Percentiles rank a stretch among this genome's conserved stretches.
Evolutionary conservation across 2,113 vertebrate genomes (phyloP).

Genomic region (Notarius quadriscutis): DNA sequence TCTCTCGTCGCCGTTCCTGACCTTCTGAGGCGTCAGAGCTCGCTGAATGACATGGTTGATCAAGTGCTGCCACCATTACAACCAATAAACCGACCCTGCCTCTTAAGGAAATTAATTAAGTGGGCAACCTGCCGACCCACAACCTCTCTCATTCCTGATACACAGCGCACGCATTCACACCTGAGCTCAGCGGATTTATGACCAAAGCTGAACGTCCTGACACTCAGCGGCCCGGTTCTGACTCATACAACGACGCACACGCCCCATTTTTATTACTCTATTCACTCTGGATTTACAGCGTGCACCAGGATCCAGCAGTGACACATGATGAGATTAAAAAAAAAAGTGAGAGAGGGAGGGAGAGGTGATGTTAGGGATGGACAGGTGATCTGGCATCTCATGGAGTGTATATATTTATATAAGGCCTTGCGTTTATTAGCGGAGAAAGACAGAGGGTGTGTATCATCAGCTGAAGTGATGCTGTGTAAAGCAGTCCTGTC

Average conservation of each 20-base stretch:
- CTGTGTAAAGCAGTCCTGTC: slow-evolving; percentile 50
- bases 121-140: slow-evolving; percentile 39
- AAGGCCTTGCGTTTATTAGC: slow-evolving; percentile 15
- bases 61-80: not conserved
- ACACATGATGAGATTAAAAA: not conserved
- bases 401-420: slow-evolving; percentile 36
- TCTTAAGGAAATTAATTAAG: slow-evolving; percentile 54
- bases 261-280: slow-evolving; percentile 53
- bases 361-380: slow-evolving; percentile 30
- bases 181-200: slow-evolving; percentile 57
- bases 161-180: slow-evolving; percentile 37
- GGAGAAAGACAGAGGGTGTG: not conserved
- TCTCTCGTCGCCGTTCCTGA: slow-evolving; percentile 19
- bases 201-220: slow-evolving; percentile 37
- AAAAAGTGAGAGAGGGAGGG: not conserved
- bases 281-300: slow-evolving; percentile 50
- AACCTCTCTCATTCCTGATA: slow-evolving; percentile 6
- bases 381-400: slow-evolving; percentile 23
- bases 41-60: not conserved
- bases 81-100: slow-evolving; percentile 39
- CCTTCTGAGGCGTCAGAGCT: slow-evolving; percentile 18
- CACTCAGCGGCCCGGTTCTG: slow-evolving; percentile 21
- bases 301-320: slow-evolving; percentile 15
- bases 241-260: slow-evolving; percentile 10
- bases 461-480: slow-evolving; percentile 43